A percentile compares a stretch with the other conserved stretches of the same genome.
These are phyloP conservation scores for Oopsacas minuta DNA, from an alignment of 37 sponge, comb jelly and placozoan species.

Conservation along the genomic window DNA sequence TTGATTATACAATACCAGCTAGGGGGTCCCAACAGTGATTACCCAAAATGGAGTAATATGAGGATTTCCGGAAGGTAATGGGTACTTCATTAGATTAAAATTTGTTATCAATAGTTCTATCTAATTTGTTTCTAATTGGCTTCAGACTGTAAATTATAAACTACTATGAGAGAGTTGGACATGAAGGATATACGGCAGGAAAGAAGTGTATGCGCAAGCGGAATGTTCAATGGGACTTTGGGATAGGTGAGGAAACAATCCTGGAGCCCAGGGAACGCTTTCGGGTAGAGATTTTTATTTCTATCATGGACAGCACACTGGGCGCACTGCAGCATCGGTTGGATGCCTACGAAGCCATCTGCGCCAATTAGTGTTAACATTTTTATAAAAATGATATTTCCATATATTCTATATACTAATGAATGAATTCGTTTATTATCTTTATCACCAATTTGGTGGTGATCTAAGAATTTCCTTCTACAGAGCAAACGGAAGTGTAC, in stretches of 20 bases:
- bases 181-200: slow-evolving; percentile 2
- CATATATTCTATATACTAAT: neutral
- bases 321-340: neutral
- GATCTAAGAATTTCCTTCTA: too few species aligned
- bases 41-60: too few species aligned
- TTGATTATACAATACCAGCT: too few species aligned
- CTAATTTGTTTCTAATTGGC: too few species aligned
- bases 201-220: slow-evolving; percentile 16
- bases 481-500: too few species aligned
- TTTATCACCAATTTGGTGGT: too few species aligned
- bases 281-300: neutral
- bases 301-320: slow-evolving; percentile 8
- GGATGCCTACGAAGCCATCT: slow-evolving; percentile 1
- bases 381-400: neutral
- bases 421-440: too few species aligned
- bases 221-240: slow-evolving; percentile 12
- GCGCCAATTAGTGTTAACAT: neutral
- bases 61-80: too few species aligned
- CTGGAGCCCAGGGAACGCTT: neutral
- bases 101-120: too few species aligned
- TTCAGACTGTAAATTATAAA: too few species aligned
- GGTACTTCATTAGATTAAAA: too few species aligned
- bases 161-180: slow-evolving; percentile 18
- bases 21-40: too few species aligned
- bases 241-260: neutral